Percentiles rank a stretch among this genome's conserved stretches.
phyloP scores from a whole-genome alignment of 2,113 vertebrate genomes.

The Zosterops pallidus region DNA sequence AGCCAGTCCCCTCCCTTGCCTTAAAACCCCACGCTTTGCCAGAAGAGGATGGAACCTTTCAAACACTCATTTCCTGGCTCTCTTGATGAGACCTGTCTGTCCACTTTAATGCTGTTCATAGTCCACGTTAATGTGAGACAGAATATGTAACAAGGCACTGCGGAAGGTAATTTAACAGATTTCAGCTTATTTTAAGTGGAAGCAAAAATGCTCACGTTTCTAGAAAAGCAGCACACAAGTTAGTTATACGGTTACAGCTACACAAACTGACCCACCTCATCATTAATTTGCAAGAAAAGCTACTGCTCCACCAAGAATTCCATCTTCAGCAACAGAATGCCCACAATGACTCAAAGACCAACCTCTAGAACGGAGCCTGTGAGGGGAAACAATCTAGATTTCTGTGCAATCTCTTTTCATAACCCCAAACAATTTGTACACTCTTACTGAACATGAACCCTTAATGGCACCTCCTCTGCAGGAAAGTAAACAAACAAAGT shows the following conservation, averaged over 20 bases:
- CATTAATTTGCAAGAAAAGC: not conserved
- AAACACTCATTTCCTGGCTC: accelerated
- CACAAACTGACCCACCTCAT: accelerated
- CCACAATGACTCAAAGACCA: not conserved
- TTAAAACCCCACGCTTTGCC: not conserved
- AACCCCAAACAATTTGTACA: not conserved
- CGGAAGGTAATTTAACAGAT: not conserved
- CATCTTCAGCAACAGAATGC: not conserved
- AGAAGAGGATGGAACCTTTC: not conserved
- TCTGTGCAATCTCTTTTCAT: not conserved
- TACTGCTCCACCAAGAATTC: not conserved
- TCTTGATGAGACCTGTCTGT: not conserved
- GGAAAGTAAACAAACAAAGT: conserved; percentile 33
- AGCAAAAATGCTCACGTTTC: not conserved
- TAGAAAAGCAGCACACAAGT: not conserved
- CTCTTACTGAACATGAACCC: not conserved
- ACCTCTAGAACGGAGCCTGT: not conserved
- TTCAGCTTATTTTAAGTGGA: not conserved
- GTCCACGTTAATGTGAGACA: not conserved
- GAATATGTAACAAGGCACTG: not conserved
- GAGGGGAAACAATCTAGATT: not conserved
- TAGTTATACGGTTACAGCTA: not conserved
- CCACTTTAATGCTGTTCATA: not conserved
- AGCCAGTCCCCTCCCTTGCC: not conserved
- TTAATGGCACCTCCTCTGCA: not conserved